Base-by-base conservation (phyloP, 2,888 invertebrate genomes). In the Caenorhabditis sp. region DNA sequence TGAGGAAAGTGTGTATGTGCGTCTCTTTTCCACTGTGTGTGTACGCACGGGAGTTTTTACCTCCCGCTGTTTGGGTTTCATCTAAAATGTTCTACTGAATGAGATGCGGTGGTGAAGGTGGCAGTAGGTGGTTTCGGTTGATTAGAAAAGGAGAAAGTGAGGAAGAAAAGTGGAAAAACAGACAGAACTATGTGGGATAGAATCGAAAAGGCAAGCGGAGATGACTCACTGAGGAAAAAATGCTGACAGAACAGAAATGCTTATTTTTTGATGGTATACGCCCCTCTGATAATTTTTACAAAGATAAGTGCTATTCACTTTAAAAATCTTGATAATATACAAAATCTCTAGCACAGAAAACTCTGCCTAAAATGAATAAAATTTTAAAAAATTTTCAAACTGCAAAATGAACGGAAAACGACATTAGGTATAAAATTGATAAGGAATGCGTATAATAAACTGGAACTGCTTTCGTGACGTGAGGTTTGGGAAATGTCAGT, bases 51-150 rank as follows among this genome's bases (percentile, higher is more conserved):
- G 61, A 64, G 72, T 65, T 74, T 74, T 74, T 74, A 74, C 65
- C 74, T 74, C 65, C 74, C 47, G 74, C 65, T 74, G 74, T 67
- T 65, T 65, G 58, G 60, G 60, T 60, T 74, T 62, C 64, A 61
- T 55, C 28, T 55, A 40, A 61, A 70, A 58, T 60, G 55, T 56
- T 56, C 35, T 56, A n/a, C 26, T 18, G 18, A 32, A 56, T 35
- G 56, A 56, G 35, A 51, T 24, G 51, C 9, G 28, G 11, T 56
- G 55, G 28, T 24, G 22, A 9, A 13, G 24, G 18, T 50, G 20
- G 51, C 5, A 40, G 28, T 28, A 28, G n/a, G 56, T 56, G 56
- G 56, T 56, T 56, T 32, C 20, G 35, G 35, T 56, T 32, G 56
- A 35, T 35, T 18, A 35, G n/a, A 55, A n/a, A 55, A 6, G n/a